Evolutionary conservation across 2,113 vertebrate genomes (phyloP).

Genomic region (Theristicus caerulescens): DNA sequence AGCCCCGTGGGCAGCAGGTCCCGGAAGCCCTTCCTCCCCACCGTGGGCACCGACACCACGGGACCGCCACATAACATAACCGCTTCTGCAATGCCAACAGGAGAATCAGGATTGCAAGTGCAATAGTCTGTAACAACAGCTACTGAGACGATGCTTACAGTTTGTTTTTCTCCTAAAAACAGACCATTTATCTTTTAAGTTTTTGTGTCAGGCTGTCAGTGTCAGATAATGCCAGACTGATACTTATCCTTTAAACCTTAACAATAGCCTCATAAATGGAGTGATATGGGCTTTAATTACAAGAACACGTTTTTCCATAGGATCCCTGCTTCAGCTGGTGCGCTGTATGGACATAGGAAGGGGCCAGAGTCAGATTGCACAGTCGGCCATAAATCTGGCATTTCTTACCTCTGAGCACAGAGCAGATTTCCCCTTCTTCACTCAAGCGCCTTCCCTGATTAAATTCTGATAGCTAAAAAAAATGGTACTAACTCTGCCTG

Average conservation of each 20-base stretch:
- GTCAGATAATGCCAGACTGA: neutral
- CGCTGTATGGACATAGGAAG: rapidly evolving
- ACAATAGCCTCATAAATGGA: neutral
- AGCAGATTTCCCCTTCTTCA: neutral
- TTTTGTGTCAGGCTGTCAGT: neutral
- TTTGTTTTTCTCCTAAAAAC: neutral
- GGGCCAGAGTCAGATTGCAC: neutral
- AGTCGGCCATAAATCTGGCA: neutral
- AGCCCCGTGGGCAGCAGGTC: neutral
- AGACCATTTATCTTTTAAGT: neutral
- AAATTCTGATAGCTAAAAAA: neutral
- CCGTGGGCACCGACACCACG: rapidly evolving
- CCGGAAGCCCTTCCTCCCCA: neutral
- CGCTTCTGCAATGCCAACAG: neutral
- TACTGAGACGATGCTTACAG: neutral
- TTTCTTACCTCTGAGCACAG: neutral
- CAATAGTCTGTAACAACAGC: neutral
- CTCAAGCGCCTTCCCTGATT: neutral
- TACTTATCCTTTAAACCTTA: neutral
- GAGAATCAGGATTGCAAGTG: neutral
- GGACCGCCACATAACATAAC: rapidly evolving
- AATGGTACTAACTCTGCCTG: neutral
- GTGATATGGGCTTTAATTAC: neutral
- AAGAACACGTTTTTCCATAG: neutral
- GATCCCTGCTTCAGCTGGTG: neutral